These are phyloP conservation scores for Disparrhopalites patrizii DNA, from an alignment of 2,888 invertebrate species.

Conservation along the genomic window DNA sequence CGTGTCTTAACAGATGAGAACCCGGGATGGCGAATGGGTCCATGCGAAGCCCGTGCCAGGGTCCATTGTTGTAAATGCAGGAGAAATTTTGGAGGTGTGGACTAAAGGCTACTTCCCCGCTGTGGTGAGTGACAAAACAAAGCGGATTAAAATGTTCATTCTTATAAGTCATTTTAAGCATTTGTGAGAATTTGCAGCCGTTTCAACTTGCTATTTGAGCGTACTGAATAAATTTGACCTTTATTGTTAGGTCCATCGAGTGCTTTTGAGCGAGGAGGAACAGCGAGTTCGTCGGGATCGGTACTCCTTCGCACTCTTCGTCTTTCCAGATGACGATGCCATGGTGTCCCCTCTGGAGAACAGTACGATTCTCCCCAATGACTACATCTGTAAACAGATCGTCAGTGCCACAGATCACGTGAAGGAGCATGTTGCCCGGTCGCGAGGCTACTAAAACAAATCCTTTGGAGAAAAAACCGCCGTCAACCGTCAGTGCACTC, in stretches of 20 bases:
- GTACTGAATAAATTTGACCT: too few relatives aligned
- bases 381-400: too few relatives aligned
- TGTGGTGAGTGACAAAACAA: not conserved
- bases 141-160: too few relatives aligned
- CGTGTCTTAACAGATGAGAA: too few relatives aligned
- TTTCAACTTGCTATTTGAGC: too few relatives aligned
- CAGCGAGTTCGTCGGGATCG: not conserved
- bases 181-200: too few relatives aligned
- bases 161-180: too few relatives aligned
- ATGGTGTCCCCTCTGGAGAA: not conserved
- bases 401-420: too few relatives aligned
- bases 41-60: not conserved
- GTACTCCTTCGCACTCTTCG: not conserved
- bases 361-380: not conserved
- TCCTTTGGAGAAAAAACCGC: too few relatives aligned
- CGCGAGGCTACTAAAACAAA: too few relatives aligned
- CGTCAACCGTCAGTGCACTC: too few relatives aligned
- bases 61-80: not conserved
- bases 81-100: not conserved
- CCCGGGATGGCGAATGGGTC: not conserved
- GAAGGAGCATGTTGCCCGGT: too few relatives aligned
- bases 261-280: not conserved
- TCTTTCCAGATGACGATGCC: not conserved
- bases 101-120: not conserved
- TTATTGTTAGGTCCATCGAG: not conserved